phyloP scores from a whole-genome alignment of 1,140 invertebrate species.

The Diachasmimorpha longicaudata region DNA sequence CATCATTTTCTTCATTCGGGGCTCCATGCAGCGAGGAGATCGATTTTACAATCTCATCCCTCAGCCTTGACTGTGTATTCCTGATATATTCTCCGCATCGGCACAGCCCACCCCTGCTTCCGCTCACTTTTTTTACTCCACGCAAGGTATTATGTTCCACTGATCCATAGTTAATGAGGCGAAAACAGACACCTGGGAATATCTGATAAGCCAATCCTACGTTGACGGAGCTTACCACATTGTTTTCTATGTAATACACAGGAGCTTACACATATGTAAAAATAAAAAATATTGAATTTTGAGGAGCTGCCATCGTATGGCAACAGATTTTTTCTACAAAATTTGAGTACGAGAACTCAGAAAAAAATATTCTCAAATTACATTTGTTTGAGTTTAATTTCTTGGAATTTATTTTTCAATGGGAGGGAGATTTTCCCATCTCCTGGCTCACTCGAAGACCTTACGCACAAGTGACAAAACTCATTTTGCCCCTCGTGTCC shows the following conservation, averaged over 20 bases:
- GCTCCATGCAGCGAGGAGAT: slow-evolving; percentile 36
- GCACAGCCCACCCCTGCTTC: background rate
- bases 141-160: slow-evolving; percentile 35
- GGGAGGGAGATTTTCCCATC: no score
- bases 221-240: background rate
- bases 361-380: no score
- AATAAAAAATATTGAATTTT: no score
- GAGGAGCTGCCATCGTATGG: background rate
- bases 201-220: slow-evolving; percentile 10
- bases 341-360: no score
- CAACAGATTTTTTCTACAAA: no score
- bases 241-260: background rate
- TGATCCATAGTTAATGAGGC: slow-evolving; percentile 55
- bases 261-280: no score
- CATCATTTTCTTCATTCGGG: background rate
- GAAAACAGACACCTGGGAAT: slow-evolving; percentile 43
- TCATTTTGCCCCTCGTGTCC: no score
- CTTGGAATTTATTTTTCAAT: no score
- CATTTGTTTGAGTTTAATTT: no score
- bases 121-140: background rate
- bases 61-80: slow-evolving; percentile 14
- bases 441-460: no score
- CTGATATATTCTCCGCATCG: slow-evolving; percentile 12
- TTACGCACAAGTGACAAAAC: no score
- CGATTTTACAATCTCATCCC: slow-evolving; percentile 51